These are phyloP conservation scores for Exephanes ischioxanthus DNA, from an alignment of 2,888 invertebrate genomes.

Conservation along the genomic window DNA sequence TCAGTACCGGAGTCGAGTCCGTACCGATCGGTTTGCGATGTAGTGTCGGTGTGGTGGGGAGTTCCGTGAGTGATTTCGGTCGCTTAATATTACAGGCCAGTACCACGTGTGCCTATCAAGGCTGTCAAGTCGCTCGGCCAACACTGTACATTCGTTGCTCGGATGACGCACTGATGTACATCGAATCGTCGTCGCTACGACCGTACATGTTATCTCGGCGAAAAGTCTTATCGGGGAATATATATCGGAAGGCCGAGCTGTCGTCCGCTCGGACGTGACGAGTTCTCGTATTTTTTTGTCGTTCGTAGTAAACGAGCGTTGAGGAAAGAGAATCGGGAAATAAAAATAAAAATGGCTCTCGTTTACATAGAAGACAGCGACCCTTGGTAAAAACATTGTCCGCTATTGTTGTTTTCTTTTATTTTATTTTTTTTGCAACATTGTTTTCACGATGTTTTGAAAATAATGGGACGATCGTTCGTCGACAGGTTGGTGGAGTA, in stretches of 20 bases:
- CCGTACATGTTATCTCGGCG: not conserved
- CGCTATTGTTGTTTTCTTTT: slow-evolving; percentile 1
- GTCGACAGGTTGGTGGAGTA: slow-evolving; percentile 87
- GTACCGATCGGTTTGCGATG: not conserved
- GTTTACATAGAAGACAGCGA: slow-evolving; percentile 81
- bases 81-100: not conserved
- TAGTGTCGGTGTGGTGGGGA: not conserved
- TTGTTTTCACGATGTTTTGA: slow-evolving; percentile 28
- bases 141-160: not conserved
- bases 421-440: not conserved
- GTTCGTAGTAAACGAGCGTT: not conserved
- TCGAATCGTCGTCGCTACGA: not conserved
- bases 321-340: not conserved
- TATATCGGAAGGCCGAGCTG: not conserved
- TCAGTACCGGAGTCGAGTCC: not conserved
- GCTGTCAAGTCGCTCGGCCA: slow-evolving; percentile 39
- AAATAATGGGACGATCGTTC: slow-evolving; percentile 19
- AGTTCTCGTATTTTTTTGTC: not conserved
- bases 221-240: not conserved
- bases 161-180: slow-evolving; percentile 10
- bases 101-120: slow-evolving; percentile 57
- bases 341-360: slow-evolving; percentile 79
- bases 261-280: not conserved
- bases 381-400: slow-evolving; percentile 77
- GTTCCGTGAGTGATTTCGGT: not conserved